Percentiles rank a stretch among this genome's conserved stretches.
Conservation (phyloP, 2,113 vertebrate species). For the Rissa tridactyla region DNA sequence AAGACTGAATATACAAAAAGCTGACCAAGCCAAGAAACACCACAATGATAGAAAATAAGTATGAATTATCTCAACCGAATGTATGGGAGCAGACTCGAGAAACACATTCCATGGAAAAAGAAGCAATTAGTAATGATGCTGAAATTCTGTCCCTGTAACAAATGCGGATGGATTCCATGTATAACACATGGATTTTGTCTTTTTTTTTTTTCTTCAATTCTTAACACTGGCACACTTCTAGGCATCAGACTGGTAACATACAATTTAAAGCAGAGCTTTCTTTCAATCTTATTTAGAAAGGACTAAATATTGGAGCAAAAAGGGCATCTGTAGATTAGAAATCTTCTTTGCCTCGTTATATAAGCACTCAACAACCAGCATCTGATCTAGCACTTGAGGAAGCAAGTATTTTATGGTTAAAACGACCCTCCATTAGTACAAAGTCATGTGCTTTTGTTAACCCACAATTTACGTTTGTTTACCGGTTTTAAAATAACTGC, state of each 20-base stretch:
- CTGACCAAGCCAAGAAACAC: not conserved
- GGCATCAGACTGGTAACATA: not conserved
- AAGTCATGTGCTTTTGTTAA: not conserved
- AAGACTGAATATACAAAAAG: not conserved
- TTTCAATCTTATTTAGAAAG: not conserved
- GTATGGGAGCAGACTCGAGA: not conserved
- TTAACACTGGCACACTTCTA: not conserved
- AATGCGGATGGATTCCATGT: no score
- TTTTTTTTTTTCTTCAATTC: not conserved
- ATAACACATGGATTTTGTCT: not conserved
- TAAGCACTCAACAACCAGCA: not conserved
- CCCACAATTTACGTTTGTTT: not conserved
- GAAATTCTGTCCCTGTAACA: not conserved
- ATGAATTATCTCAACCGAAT: not conserved
- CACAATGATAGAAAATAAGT: not conserved
- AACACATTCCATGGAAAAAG: not conserved
- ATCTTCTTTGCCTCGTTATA: not conserved
- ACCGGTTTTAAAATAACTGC: conserved; percentile 91
- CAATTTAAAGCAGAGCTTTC: not conserved
- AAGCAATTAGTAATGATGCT: not conserved
- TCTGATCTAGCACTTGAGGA: not conserved
- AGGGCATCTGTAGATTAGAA: not conserved
- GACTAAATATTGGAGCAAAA: not conserved
- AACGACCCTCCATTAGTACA: not conserved
- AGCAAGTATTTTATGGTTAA: not conserved